Conservation (phyloP, 1,140 invertebrate genomes). For the Drosophila murphyi region DNA sequence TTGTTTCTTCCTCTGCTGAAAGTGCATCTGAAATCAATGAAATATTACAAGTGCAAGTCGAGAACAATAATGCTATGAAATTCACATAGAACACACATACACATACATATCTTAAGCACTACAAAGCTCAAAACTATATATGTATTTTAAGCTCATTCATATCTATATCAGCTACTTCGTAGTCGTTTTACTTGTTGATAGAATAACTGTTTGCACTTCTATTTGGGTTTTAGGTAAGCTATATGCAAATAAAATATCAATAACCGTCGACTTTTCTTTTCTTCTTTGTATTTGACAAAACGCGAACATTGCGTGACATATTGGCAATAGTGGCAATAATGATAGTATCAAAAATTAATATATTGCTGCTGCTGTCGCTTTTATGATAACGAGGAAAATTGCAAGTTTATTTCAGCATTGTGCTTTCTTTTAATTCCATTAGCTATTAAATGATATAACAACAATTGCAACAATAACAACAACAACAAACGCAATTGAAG, state of each 20-base stretch:
- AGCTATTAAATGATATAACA: conserved; percentile 26
- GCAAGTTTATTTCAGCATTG: conserved; percentile 2
- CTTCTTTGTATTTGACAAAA: not conserved
- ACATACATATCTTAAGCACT: not conserved
- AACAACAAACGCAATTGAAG: conserved; percentile 45
- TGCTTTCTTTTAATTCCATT: conserved; percentile 13
- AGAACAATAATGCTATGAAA: too few species aligned
- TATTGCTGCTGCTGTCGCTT: not conserved
- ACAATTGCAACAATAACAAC: not conserved
- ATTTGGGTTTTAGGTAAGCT: not conserved
- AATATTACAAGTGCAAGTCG: too few species aligned
- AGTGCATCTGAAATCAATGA: too few species aligned
- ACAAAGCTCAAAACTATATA: not conserved
- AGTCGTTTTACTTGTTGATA: not conserved
- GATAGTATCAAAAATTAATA: not conserved
- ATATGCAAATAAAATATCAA: not conserved
- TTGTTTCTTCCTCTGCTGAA: too few species aligned
- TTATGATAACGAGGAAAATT: not conserved
- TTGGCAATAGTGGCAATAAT: not conserved
- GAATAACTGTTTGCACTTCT: not conserved
- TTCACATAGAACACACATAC: too few species aligned
- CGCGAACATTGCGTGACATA: not conserved
- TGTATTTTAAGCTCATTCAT: too few species aligned
- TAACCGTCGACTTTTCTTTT: not conserved
- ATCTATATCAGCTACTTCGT: not conserved